These are phyloP conservation scores for Apotomis capreana DNA, from an alignment of 2,888 invertebrate genomes.

Conservation along the genomic window DNA sequence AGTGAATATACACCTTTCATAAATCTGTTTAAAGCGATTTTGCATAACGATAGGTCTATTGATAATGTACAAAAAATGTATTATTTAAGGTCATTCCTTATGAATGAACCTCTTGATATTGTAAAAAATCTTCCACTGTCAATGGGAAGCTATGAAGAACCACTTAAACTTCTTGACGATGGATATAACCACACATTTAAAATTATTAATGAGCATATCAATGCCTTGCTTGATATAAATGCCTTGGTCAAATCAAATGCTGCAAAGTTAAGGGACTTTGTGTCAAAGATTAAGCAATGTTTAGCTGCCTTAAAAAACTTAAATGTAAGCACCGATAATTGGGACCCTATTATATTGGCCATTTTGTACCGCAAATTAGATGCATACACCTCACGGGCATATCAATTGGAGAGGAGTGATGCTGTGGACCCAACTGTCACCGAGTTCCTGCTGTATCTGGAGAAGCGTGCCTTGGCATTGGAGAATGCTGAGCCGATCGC, in stretches of 20 bases:
- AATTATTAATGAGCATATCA: constrained; percentile 27
- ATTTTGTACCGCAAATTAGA: constrained; percentile 24
- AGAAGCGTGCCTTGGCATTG: constrained; percentile 28
- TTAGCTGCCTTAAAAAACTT: too few species aligned
- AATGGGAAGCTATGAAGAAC: constrained; percentile 13
- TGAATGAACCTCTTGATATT: constrained; percentile 9
- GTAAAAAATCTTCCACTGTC: constrained; percentile 23
- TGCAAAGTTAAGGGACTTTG: constrained; percentile 3
- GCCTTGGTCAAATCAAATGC: constrained; percentile 7
- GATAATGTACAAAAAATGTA: constrained; percentile 18
- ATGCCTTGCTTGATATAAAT: constrained; percentile 19
- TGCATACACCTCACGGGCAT: constrained; percentile 19
- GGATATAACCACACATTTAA: constrained; percentile 26
- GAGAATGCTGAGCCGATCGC: constrained; percentile 15
- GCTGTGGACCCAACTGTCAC: not conserved
- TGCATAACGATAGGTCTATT: constrained; percentile 14
- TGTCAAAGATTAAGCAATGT: too few species aligned
- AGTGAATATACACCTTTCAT: constrained; percentile 23
- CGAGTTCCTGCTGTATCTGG: constrained; percentile 15
- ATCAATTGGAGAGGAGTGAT: constrained; percentile 17
- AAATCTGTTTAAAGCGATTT: constrained; percentile 8
- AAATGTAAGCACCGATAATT: constrained; percentile 1
- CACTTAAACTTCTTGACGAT: constrained; percentile 4
- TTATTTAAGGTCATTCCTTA: constrained; percentile 1
- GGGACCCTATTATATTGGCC: constrained; percentile 23